Evolutionary conservation across 1,140 invertebrate genomes (phyloP), one percentile per base, ranked within the genome.

Genomic region (Sycophila sp.): DNA sequence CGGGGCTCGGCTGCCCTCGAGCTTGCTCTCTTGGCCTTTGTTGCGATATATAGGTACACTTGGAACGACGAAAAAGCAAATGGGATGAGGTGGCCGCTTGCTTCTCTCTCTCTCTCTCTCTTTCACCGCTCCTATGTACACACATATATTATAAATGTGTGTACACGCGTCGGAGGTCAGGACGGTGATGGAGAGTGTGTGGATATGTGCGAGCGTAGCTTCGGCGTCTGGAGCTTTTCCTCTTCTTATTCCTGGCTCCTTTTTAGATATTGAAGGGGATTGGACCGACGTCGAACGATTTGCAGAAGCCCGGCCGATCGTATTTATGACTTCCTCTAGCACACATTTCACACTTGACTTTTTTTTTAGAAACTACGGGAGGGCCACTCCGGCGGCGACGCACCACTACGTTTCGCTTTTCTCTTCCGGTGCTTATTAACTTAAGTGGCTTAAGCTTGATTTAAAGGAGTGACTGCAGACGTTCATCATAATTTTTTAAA

Each of bases 261-360:
- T 65, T 60, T 65, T 51, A n/a, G 60, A 59, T 65, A 71, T 71
- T 51, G 47, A 40, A 77, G 73, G 73, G 74, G 76, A 80, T 80
- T 75, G 75, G 74, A 67, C 67, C 60, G 55, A 75, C 32, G 28
- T 73, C 66, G 76, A 77, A 74, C 76, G 78, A 82, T 82, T 83
- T 82, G 77, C 78, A 79, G 73, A 76, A 45, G 17, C 11, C 17
- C 17, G 30, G 13, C 74, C 71, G 65, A 75, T 76, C 74, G 77
- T 82, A 82, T 83, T 82, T 83, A 83, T 80, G 79, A 78, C 72
- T 76, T 76, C 65, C 71, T 60, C 66, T 78, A 58, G 74, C 68
- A 77, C 75, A 77, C 75, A 78, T 77, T 73, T 71, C 73, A 65
- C 49, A 75, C 58, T 65, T 38, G 69, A 69, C 65, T 79, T 75